Conservation (phyloP, 2,113 vertebrate species). For the Dasyurus viverrinus region DNA sequence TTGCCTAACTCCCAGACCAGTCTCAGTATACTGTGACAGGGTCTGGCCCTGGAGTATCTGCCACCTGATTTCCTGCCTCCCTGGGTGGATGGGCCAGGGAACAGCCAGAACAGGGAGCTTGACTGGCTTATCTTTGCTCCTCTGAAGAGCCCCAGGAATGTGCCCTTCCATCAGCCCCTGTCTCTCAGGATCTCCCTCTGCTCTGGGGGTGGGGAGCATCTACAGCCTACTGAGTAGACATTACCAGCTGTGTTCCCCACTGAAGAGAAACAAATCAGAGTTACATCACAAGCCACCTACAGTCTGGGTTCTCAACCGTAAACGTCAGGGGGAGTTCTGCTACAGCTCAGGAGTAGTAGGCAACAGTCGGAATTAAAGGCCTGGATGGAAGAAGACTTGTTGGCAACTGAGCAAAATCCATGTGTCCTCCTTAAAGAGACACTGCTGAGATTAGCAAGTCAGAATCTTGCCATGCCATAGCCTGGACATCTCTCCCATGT, state of each 20-base stretch:
- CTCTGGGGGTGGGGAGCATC: not conserved
- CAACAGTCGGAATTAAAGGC: slow-evolving; percentile 43
- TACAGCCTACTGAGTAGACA: not conserved
- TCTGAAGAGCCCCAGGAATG: not conserved
- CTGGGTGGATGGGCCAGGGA: not conserved
- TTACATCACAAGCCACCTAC: not conserved
- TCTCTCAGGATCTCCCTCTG: not conserved
- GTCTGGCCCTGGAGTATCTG: not conserved
- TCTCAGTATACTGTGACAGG: slow-evolving; percentile 19
- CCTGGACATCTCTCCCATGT: slow-evolving; percentile 9
- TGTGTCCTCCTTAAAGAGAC: slow-evolving; percentile 42
- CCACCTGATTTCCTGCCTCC: slow-evolving; percentile 14
- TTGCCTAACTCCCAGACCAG: slow-evolving; percentile 17
- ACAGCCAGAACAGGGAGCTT: slow-evolving; percentile 10
- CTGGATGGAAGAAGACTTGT: slow-evolving; percentile 23
- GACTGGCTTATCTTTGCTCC: not conserved
- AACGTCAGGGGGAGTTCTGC: slow-evolving; percentile 42
- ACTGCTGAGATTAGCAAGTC: slow-evolving; percentile 9
- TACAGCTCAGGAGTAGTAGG: slow-evolving; percentile 43
- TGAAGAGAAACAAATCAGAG: not conserved
- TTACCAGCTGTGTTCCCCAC: slow-evolving; percentile 47
- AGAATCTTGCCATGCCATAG: slow-evolving; percentile 43
- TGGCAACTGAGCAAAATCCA: slow-evolving; percentile 48
- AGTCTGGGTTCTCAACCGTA: slow-evolving; percentile 47
- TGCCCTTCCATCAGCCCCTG: not conserved